These are phyloP conservation scores for Arrhopalites spinosus DNA, from an alignment of 2,888 invertebrate species.

Conservation along the genomic window DNA sequence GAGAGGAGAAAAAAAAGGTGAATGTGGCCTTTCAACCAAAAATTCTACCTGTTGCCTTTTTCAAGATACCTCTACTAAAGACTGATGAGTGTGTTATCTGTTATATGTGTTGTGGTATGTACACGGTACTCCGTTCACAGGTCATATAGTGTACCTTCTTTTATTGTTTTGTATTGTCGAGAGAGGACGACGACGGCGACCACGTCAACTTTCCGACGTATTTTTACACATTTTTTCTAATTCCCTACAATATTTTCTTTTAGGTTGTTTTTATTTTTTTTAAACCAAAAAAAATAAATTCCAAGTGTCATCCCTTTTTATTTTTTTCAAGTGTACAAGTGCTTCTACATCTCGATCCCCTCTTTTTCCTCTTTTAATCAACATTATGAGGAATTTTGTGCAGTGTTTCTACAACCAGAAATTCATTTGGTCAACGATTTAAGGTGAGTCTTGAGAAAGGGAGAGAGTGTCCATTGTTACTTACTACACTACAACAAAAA, in stretches of 20 bases:
- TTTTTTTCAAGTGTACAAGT: constrained; percentile 18
- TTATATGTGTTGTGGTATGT: not conserved
- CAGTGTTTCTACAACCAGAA: constrained; percentile 28
- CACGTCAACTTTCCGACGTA: constrained; percentile 2
- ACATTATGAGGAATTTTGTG: constrained; percentile 27
- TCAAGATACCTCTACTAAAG: constrained; percentile 19
- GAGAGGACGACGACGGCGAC: constrained; percentile 7
- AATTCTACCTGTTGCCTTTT: constrained; percentile 30
- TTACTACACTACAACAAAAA: not conserved
- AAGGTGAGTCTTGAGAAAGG: constrained; percentile 29
- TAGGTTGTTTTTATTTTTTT: not conserved
- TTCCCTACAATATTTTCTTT: not conserved
- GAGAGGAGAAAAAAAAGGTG: constrained; percentile 38
- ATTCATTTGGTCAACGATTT: constrained; percentile 32
- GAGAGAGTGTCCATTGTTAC: constrained; percentile 15
- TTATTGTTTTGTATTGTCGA: too few species aligned
- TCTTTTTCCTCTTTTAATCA: too few species aligned
- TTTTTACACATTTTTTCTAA: not conserved
- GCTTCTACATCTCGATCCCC: too few species aligned
- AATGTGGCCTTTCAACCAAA: constrained; percentile 42
- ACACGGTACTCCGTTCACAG: not conserved
- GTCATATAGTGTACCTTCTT: not conserved
- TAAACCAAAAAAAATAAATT: not conserved
- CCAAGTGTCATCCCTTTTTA: constrained; percentile 32
- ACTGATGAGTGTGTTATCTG: not conserved